Base-by-base conservation (phyloP, 2,113 vertebrate species). In the Fregata magnificens region DNA sequence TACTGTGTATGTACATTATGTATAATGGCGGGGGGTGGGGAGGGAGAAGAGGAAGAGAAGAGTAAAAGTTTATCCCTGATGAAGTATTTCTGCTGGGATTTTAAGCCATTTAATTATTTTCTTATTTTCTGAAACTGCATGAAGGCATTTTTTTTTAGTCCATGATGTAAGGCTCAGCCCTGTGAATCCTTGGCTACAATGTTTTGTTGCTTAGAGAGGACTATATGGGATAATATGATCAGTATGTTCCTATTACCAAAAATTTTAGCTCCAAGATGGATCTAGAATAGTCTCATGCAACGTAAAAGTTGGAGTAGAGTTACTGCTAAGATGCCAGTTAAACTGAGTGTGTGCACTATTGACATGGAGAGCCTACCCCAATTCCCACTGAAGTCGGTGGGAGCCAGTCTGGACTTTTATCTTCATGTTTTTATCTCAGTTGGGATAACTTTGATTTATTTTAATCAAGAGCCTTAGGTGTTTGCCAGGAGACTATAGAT, bases 1-100 rank as follows among this genome's bases (percentile, higher is more conserved):
- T 73, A 6, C 16, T 53, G 0, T 19, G 3, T 44, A 18, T 1
- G 1, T 74, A 13, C 8, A 9, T 63, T 11, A 6, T 31, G 6
- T 59, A 2, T 22, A 8, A 65, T 10, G 13, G 4, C n/a, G n/a
- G 45, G 45, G 45, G 45, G 45, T 19, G 7, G 1, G 0, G 17
- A n/a, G 25, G 45, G 5, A 40, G 28, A 71, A 65, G 45, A 42
- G 47, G 10, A 88, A 19, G 26, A 62, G 18, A 38, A 77, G 59
- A 92, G 32, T 21, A 38, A 13, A 72, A 63, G 22, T 69, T 85
- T 24, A 32, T 80, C 44, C 26, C 1, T 31, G 40, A 12, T 28
- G 10, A 58, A 81, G 47, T 82, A 10, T 32, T 61, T 71, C 5
- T 59, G n/a, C 56, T 92, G 66, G 66, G 92, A 58, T 53, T 80